Base-by-base conservation (phyloP, 1,140 invertebrate genomes). In the Drosophila quadrilineata region DNA sequence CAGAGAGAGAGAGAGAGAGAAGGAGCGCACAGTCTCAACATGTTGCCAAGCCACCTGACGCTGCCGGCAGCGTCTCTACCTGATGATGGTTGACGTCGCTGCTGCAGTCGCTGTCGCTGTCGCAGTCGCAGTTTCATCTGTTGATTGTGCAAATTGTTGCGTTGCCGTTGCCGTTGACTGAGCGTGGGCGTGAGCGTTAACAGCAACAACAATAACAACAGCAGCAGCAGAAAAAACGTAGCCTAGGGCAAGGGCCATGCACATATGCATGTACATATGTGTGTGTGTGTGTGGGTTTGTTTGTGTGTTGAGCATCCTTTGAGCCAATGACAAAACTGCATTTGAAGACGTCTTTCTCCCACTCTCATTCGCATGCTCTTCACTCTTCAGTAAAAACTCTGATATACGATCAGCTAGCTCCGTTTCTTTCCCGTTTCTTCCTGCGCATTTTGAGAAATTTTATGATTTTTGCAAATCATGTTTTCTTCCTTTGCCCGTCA, bases 121-220 rank as follows among this genome's bases (percentile, higher is more conserved):
- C n/a, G n/a, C n/a, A n/a, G n/a, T n/a, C n/a, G n/a, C n/a, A n/a
- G n/a, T n/a, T n/a, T n/a, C n/a, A n/a, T n/a, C n/a, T n/a, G n/a
- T n/a, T 59, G 52, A 9, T 45, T 66, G 46, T 67, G 49, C 58
- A 68, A 63, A 54, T 56, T 64, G 45, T 33, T 21, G 9, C 46
- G 40, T 26, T 14, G 41, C n/a, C n/a, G n/a, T n/a, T n/a, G n/a
- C n/a, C 38, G 46, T 46, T 57, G 52, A 64, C 60, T 64, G 52
- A 29, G 60, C 62, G 66, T 70, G 53, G 60, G 67, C 67, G 67
- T 70, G 59, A 63, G 31, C 41, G 33, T 35, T n/a, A 35, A 3
- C 28, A 5, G 31, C 31, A 12, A 3, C 10, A 14, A 12, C 31
- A 22, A 6, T 22, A 4, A 17, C 33, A 14, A 14, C 40, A 24